These are phyloP conservation scores for Percina caprodes DNA, from an alignment of 2,113 vertebrate species.

Conservation along the genomic window DNA sequence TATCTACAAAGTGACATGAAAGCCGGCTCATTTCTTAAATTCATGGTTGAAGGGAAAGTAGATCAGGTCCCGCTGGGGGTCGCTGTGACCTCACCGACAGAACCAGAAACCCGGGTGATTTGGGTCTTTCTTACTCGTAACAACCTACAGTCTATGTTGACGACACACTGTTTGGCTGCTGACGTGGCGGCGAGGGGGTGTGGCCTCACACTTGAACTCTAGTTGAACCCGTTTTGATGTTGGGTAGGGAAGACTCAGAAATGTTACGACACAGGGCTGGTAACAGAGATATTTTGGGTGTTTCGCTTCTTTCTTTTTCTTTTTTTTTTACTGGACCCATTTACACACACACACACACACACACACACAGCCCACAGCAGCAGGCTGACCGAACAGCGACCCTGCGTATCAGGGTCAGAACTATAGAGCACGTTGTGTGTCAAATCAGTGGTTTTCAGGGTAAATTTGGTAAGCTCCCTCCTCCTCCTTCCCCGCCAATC, in stretches of 20 bases:
- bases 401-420: conserved; percentile 74
- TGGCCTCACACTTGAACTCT: conserved; percentile 71
- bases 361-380: conserved; percentile 67
- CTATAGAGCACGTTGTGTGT: conserved; percentile 68
- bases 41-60: not conserved
- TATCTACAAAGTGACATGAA: not conserved
- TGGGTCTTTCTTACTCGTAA: not conserved
- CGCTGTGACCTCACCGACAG: conserved; percentile 45
- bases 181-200: conserved; percentile 66
- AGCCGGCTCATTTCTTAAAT: not conserved
- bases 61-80: conserved; percentile 44
- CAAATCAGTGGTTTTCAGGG: conserved; percentile 57
- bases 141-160: conserved; percentile 4
- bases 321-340: not conserved
- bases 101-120: not conserved
- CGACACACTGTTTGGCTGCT: conserved; percentile 33
- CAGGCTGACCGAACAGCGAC: conserved; percentile 81
- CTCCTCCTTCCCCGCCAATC: conserved; percentile 46
- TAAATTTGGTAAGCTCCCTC: conserved; percentile 51
- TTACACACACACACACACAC: conserved; percentile 32
- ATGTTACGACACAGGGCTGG: conserved; percentile 67
- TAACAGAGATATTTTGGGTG: conserved; percentile 72
- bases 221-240: conserved; percentile 74
- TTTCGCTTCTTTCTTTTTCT: conserved; percentile 41
- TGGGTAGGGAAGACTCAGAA: conserved; percentile 49